Conservation (phyloP, 2,888 invertebrate genomes). For the Microplitis deprimator region DNA sequence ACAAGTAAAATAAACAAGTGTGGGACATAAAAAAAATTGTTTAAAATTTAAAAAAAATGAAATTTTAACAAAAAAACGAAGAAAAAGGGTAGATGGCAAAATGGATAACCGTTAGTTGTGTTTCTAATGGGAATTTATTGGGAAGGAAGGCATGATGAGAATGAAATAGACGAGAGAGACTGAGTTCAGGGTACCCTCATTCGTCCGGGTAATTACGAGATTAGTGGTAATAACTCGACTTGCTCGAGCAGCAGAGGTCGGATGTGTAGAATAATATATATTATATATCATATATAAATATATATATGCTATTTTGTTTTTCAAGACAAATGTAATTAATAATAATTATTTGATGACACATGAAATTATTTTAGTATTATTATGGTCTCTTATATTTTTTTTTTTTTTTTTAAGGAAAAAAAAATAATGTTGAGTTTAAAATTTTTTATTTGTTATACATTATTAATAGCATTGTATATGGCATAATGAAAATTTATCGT, state of each 20-base stretch:
- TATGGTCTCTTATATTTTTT: neutral
- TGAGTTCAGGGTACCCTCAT: slow-evolving; percentile 34
- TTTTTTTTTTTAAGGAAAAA: neutral
- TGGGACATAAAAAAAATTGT: neutral
- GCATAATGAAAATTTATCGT: neutral
- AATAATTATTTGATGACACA: slow-evolving; percentile 63
- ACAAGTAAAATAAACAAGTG: neutral
- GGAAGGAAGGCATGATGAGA: slow-evolving; percentile 37
- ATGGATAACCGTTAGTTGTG: slow-evolving; percentile 44
- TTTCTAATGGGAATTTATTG: slow-evolving; percentile 52
- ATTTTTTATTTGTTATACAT: neutral
- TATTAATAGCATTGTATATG: neutral
- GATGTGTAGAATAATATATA: slow-evolving; percentile 25
- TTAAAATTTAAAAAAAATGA: neutral
- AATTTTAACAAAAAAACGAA: slow-evolving; percentile 9
- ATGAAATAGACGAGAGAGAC: neutral
- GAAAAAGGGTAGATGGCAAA: slow-evolving; percentile 37
- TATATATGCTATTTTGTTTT: slow-evolving; percentile 50
- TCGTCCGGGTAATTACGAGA: slow-evolving; percentile 56
- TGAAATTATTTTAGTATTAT: slow-evolving; percentile 1
- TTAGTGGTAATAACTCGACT: slow-evolving; percentile 58
- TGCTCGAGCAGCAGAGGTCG: slow-evolving; percentile 26
- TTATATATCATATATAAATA: slow-evolving; percentile 6
- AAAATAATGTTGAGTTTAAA: neutral
- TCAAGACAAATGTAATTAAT: slow-evolving; percentile 61